Evolutionary conservation across 2,113 vertebrate species (phyloP), one percentile per base, ranked within the genome.

Genomic region (Myodes glareolus): DNA sequence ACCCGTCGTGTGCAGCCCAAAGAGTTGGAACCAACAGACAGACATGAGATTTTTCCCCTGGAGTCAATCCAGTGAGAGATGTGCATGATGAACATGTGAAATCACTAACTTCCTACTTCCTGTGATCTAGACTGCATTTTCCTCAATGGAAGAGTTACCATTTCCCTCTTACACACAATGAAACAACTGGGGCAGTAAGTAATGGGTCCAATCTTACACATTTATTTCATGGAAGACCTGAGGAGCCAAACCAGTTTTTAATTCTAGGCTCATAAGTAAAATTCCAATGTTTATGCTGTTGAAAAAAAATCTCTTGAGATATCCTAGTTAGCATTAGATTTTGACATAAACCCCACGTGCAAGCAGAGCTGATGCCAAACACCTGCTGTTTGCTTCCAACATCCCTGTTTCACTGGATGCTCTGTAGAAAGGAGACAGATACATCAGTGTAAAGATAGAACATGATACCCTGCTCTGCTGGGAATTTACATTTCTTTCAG

Each of bases 341-440:
- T 52, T 47, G 94, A 96, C 89, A 91, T 47, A 75, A 47, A 82
- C 65, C 36, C 23, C 55, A 23, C 0, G 5, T 52, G 73, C 55
- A 73, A 90, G 31, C n/a, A 2, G 23, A 78, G 33, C 75, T 70
- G 39, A 25, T 76, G 50, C 52, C 80, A 96, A 86, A 92, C 52
- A 93, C 21, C 85, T 97, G 88, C 47, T 80, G 16, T 67, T 89
- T 90, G n/a, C 39, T 58, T 92, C 63, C 23, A 7, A 58, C 61
- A 50, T 80, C 25, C n/a, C 16, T 4, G 1, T 55, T 75, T 77
- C 75, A 52, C 75, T 45, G 93, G 61, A 33, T 96, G 61, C 82
- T 85, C 95, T 63, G 5, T 29, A n/a, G 96, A 97, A 61, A n/a
- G n/a, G 58, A 94, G 88, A 88, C 81, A 96, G 89, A 93, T 13